A percentile compares a stretch with the other conserved stretches of the same genome.
These are phyloP conservation scores for Idaea biselata DNA, from an alignment of 2,888 invertebrate genomes.

Conservation along the genomic window DNA sequence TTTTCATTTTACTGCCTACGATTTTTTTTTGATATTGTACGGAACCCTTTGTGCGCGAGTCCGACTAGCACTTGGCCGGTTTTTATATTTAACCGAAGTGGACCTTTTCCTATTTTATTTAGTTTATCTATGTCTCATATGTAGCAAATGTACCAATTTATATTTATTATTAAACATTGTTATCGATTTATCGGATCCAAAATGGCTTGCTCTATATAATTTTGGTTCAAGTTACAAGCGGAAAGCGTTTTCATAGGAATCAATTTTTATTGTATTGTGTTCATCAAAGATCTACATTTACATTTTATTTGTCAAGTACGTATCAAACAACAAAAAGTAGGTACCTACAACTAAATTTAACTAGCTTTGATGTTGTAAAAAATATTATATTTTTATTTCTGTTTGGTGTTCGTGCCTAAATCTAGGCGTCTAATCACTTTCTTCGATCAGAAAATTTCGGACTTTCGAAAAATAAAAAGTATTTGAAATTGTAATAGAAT, in stretches of 20 bases:
- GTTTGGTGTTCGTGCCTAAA: background rate
- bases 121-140: background rate
- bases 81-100: no score
- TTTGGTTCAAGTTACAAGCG: constrained; percentile 21
- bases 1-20: no score
- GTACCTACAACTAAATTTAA: background rate
- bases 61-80: no score
- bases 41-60: no score
- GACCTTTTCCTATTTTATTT: background rate
- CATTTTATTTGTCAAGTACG: background rate
- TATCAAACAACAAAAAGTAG: background rate
- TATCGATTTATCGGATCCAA: constrained; percentile 1
- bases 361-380: background rate
- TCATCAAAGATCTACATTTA: no score
- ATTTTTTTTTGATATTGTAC: no score
- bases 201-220: constrained; percentile 34
- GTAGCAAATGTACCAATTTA: background rate
- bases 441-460: no score
- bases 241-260: constrained; percentile 6
- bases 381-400: background rate
- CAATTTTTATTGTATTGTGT: background rate
- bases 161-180: background rate
- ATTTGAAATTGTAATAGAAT: no score
- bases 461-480: no score
- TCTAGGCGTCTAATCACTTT: no score